Evolutionary conservation across 2,888 invertebrate species (phyloP).

Genomic region (Blomia tropicalis): DNA sequence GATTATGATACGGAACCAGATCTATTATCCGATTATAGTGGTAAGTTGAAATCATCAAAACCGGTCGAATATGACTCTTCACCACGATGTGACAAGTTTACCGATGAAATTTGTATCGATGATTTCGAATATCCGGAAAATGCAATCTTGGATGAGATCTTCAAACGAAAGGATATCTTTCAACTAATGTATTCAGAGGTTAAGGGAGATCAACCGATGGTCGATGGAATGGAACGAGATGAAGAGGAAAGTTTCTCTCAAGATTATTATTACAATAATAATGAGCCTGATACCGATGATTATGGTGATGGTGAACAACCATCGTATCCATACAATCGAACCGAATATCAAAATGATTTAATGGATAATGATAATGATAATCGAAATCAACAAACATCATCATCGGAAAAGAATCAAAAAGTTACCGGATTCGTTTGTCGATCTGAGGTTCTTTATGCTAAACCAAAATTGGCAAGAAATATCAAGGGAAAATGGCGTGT

Average conservation of each 20-base stretch:
- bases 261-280: slow-evolving; percentile 34
- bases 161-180: slow-evolving; percentile 47
- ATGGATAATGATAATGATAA: neutral
- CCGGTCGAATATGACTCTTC: slow-evolving; percentile 10
- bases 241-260: slow-evolving; percentile 39
- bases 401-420: neutral
- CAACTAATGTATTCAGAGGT: slow-evolving; percentile 54
- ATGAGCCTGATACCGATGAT: slow-evolving; percentile 17
- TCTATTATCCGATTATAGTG: neutral
- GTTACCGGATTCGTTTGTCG: slow-evolving; percentile 59
- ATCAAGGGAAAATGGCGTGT: slow-evolving; percentile 62
- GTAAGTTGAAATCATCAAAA: neutral
- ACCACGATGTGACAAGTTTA: slow-evolving; percentile 32
- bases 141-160: slow-evolving; percentile 35
- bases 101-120: slow-evolving; percentile 46
- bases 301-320: neutral
- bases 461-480: slow-evolving; percentile 61
- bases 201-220: slow-evolving; percentile 44
- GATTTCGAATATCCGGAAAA: slow-evolving; percentile 51
- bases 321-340: neutral
- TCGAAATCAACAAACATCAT: neutral
- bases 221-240: slow-evolving; percentile 44
- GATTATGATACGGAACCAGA: neutral
- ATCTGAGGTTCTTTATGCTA: slow-evolving; percentile 57
- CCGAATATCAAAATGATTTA: neutral